Evolutionary conservation across 2,113 vertebrate genomes (phyloP).

Genomic region (Albula glossodonta): DNA sequence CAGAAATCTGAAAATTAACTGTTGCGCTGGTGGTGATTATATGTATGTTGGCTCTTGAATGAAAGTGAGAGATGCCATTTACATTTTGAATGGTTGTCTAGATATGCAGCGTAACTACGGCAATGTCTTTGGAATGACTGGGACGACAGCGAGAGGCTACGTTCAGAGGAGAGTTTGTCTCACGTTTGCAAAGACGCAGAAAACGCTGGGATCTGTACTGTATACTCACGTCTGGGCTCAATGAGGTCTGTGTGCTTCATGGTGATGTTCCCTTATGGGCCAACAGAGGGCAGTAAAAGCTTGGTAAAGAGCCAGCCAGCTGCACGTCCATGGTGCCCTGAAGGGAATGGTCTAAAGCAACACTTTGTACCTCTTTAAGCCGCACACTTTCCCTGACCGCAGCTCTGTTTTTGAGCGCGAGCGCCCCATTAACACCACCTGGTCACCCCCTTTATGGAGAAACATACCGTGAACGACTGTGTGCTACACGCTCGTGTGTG

Average conservation of each 20-base stretch:
- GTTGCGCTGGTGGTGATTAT: not conserved
- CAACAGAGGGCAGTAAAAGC: constrained; percentile 66
- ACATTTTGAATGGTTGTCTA: not conserved
- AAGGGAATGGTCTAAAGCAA: not conserved
- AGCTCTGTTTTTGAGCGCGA: constrained; percentile 27
- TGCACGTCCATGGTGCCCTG: not conserved
- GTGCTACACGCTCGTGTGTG: constrained; percentile 25
- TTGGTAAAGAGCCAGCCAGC: constrained; percentile 39
- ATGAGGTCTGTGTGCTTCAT: not conserved
- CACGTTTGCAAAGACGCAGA: not conserved
- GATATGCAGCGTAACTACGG: not conserved
- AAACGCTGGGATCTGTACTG: not conserved
- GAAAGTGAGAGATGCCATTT: not conserved
- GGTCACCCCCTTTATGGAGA: not conserved
- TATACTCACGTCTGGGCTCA: not conserved
- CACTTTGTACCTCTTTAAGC: constrained; percentile 1
- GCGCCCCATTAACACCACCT: constrained; percentile 11
- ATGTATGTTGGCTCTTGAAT: not conserved
- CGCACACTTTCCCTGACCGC: not conserved
- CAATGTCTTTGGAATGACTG: not conserved
- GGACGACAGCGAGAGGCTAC: not conserved
- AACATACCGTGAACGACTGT: not conserved
- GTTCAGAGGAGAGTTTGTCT: not conserved
- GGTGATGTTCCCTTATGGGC: constrained; percentile 28
- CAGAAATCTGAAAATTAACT: not conserved